Evolutionary conservation across 2,888 invertebrate genomes (phyloP).

Genomic region (Psylliodes chrysocephalus): DNA sequence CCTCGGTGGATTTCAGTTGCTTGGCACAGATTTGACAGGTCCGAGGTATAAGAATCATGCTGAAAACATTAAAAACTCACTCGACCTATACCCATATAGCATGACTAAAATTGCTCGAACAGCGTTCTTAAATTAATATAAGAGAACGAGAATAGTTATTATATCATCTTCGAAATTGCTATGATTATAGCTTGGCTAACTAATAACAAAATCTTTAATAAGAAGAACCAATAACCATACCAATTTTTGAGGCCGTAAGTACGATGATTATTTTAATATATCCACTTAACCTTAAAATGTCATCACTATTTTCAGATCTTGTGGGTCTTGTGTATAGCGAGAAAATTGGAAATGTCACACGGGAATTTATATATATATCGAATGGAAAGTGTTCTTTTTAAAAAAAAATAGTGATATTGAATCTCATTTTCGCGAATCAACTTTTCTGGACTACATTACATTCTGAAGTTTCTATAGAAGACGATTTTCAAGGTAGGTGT

Average conservation of each 20-base stretch:
- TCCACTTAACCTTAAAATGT: constrained; percentile 28
- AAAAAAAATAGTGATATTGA: too few relatives aligned
- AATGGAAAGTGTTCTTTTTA: too few relatives aligned
- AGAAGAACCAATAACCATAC: constrained; percentile 27
- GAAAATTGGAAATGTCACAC: constrained; percentile 9
- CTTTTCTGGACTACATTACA: too few relatives aligned
- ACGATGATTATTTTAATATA: constrained; percentile 26
- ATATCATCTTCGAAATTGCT: constrained; percentile 18
- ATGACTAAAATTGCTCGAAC: constrained; percentile 11
- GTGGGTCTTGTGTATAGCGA: too few relatives aligned
- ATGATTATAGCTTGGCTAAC: constrained; percentile 21
- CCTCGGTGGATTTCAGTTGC: too few relatives aligned
- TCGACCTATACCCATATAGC: too few relatives aligned
- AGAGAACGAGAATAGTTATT: constrained; percentile 19
- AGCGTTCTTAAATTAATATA: constrained; percentile 15
- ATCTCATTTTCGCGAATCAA: too few relatives aligned
- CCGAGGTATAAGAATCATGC: not conserved
- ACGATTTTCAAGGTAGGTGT: too few relatives aligned
- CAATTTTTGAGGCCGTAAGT: constrained; percentile 23
- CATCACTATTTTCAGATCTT: constrained; percentile 12
- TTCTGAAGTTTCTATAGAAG: too few relatives aligned
- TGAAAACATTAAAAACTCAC: not conserved
- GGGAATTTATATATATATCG: too few relatives aligned
- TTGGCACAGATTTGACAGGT: too few relatives aligned
- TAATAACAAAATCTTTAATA: constrained; percentile 29